Evolutionary conservation across 2,888 invertebrate genomes (phyloP).

Genomic region (Hydraecia micacea): DNA sequence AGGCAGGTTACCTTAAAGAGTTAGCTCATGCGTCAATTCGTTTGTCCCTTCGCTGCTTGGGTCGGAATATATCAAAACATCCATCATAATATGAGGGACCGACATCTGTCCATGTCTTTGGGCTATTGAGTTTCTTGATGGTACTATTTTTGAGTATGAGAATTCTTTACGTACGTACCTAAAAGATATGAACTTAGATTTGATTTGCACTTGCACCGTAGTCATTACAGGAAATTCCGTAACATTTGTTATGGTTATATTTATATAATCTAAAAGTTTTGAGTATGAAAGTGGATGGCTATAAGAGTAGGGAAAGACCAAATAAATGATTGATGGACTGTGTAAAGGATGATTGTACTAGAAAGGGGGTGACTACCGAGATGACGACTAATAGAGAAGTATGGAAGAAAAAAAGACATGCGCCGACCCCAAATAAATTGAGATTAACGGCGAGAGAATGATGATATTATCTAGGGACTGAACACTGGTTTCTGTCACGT

Average conservation of each 20-base stretch:
- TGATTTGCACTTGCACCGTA: no score
- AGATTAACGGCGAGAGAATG: no score
- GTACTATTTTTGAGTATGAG: constrained; percentile 8
- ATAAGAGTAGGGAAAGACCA: background rate
- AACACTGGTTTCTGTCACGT: no score
- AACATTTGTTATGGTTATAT: no score
- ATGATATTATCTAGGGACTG: no score
- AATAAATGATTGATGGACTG: background rate
- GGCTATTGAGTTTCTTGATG: background rate
- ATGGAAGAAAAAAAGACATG: no score
- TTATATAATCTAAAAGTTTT: no score
- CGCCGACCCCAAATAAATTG: no score
- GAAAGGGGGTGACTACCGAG: background rate
- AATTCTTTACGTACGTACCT: background rate
- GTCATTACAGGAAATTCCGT: no score
- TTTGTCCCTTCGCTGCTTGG: constrained; percentile 54
- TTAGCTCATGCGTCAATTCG: constrained; percentile 58
- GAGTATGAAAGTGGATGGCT: background rate
- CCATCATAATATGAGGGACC: constrained; percentile 49
- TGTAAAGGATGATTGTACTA: no score
- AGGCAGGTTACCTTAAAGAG: constrained; percentile 1
- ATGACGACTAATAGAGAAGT: no score
- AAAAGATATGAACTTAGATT: no score
- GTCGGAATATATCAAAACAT: constrained; percentile 59
- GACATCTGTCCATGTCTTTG: constrained; percentile 17